Percentiles rank a stretch among this genome's conserved stretches.
phyloP scores from a whole-genome alignment of 2,113 vertebrate genomes.

The Pseudorhombus dupliciocellatus region DNA sequence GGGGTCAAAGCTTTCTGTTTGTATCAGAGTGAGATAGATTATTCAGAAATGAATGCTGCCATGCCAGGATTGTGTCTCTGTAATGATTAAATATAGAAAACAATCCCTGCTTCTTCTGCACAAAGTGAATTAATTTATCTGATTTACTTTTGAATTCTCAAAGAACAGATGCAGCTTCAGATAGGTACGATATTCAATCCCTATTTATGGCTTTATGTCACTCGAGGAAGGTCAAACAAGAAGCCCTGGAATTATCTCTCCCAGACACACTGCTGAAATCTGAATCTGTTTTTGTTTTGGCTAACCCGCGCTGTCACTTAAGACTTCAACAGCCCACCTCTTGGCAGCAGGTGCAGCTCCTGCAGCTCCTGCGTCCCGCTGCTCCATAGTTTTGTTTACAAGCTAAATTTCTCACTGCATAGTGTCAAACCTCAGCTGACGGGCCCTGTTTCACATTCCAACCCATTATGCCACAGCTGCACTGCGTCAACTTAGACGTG shows the following conservation, averaged over 20 bases:
- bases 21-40: background rate
- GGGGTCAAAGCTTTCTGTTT: constrained; percentile 21
- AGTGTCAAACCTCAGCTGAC: constrained; percentile 63
- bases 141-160: constrained; percentile 4
- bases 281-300: background rate
- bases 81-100: constrained; percentile 29
- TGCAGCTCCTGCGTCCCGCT: constrained; percentile 9
- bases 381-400: constrained; percentile 59
- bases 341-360: constrained; percentile 23
- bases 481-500: constrained; percentile 39
- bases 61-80: background rate
- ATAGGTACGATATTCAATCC: background rate
- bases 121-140: constrained; percentile 15
- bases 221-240: background rate
- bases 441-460: constrained; percentile 69
- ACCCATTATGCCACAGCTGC: constrained; percentile 61
- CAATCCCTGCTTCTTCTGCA: constrained; percentile 9
- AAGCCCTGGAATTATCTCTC: background rate
- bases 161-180: background rate
- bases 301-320: constrained; percentile 2
- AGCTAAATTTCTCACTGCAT: constrained; percentile 4
- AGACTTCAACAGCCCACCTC: constrained; percentile 15
- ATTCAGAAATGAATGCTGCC: constrained; percentile 2
- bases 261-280: too few relatives aligned
- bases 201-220: background rate